phyloP scores from a whole-genome alignment of 1,140 invertebrate genomes.

The Listronotus bonariensis region DNA sequence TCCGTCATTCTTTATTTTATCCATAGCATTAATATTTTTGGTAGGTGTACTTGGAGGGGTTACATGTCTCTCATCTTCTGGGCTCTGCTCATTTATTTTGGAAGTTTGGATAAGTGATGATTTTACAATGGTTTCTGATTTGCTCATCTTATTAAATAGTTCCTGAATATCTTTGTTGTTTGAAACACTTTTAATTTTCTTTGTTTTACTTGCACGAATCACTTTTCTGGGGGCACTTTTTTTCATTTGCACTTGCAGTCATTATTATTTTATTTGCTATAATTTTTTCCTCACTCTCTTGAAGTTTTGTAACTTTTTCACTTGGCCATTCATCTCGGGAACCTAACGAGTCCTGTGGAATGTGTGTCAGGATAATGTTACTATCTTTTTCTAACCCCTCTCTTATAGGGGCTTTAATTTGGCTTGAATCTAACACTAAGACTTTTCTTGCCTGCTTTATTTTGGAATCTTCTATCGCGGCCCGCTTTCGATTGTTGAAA shows the following conservation, averaged over 20 bases:
- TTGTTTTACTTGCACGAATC: conserved; percentile 15
- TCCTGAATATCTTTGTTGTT: conserved; percentile 39
- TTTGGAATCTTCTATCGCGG: conserved; percentile 66
- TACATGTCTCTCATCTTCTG: conserved; percentile 21
- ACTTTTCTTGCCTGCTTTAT: conserved; percentile 65
- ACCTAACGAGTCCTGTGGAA: conserved; percentile 10
- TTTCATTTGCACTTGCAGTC: neutral
- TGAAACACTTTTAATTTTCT: conserved; percentile 21
- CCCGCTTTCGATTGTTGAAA: conserved; percentile 71
- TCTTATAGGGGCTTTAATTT: conserved; percentile 5
- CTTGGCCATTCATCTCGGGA: conserved; percentile 21
- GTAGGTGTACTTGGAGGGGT: conserved; percentile 49
- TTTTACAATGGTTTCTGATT: conserved; percentile 26
- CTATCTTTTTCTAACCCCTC: conserved; percentile 16
- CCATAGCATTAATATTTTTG: conserved; percentile 56
- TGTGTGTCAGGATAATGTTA: conserved; percentile 21
- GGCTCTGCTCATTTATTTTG: neutral
- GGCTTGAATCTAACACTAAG: conserved; percentile 57
- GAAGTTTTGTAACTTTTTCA: conserved; percentile 27
- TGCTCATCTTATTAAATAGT: conserved; percentile 39
- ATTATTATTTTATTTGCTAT: conserved; percentile 21
- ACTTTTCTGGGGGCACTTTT: conserved; percentile 18
- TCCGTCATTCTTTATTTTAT: conserved; percentile 59
- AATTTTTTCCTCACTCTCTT: conserved; percentile 36
- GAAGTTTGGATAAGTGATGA: conserved; percentile 6